Base-by-base conservation (phyloP, 2,113 vertebrate genomes). In the Phyllopteryx taeniolatus region DNA sequence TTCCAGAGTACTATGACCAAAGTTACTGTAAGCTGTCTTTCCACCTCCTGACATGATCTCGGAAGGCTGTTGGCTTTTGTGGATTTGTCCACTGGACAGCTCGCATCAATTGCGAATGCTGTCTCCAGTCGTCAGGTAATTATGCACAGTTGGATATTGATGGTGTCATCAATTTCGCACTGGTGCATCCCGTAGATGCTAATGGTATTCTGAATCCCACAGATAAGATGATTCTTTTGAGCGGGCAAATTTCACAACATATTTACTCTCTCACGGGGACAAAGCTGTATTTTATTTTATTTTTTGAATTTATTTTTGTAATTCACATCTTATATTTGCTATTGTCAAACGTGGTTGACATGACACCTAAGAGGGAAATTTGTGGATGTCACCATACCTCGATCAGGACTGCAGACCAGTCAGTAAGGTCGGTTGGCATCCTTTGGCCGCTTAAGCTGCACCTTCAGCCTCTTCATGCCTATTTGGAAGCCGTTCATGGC, bases 401-500 rank as follows among this genome's bases (percentile, higher is more conserved):
- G 94, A 70, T 91, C 79, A 70, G 67, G 86, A 90, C 85, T 91
- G 88, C 87, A 90, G 91, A 87, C 85, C 83, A 91, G 90, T 98
- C 95, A 98, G 90, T 98, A 98, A 93, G 96, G 96, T 93, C 96
- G 94, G 92, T 96, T 98, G 93, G 96, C 96, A 67, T 98, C 96
- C 93, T 98, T 98, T 72, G 96, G 96, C 93, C 96, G 90, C 93
- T 98, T 98, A 86, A 98, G 94, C 91, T 98, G 96, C 87, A 98
- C 96, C 92, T 98, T 98, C 92, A 98, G 96, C 92, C 96, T 94
- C 94, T 98, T 98, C 96, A 98, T 98, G 91, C 96, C 96, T 76
- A 98, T 98, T 90, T 98, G 96, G 92, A 98, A 98, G 92, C 96
- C 96, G 75, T 98, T 98, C 96, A 98, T 98, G 83, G 96, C 96